These are phyloP conservation scores for Nematolebias whitei DNA, from an alignment of 2,113 vertebrate genomes.

Conservation along the genomic window DNA sequence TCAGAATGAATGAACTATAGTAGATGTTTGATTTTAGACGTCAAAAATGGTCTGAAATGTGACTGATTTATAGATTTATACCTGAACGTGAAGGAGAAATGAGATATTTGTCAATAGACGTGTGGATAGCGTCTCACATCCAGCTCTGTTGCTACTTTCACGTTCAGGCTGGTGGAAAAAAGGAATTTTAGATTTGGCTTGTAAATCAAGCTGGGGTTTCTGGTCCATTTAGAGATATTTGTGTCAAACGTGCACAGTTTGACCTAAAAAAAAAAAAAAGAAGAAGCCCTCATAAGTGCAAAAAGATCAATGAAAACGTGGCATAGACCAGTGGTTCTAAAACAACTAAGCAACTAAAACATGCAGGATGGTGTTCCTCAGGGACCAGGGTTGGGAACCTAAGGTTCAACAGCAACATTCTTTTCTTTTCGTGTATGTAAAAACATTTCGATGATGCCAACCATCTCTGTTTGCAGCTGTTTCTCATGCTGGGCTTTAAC, in stretches of 20 bases:
- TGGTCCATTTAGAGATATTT: neutral
- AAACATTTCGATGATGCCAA: neutral
- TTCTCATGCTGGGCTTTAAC: neutral
- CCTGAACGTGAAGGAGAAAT: too few species aligned
- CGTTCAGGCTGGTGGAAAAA: neutral
- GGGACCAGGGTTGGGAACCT: too few species aligned
- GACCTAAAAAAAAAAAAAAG: neutral
- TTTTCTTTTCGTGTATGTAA: neutral
- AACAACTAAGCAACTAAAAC: too few species aligned
- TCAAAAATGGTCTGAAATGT: neutral
- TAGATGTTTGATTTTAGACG: neutral
- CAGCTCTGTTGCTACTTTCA: neutral
- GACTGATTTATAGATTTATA: neutral
- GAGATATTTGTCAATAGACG: too few species aligned
- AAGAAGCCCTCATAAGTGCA: too few species aligned
- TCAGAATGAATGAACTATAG: neutral
- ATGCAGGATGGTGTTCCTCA: too few species aligned
- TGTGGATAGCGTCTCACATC: neutral
- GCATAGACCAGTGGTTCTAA: too few species aligned
- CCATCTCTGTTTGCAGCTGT: too few species aligned
- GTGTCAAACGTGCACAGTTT: neutral
- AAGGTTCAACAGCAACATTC: too few species aligned
- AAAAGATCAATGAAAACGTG: neutral
- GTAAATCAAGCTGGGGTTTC: neutral
- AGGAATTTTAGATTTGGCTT: neutral